phyloP scores from a whole-genome alignment of 2,797 vertebrate genomes.

The Spea hammondii region DNA sequence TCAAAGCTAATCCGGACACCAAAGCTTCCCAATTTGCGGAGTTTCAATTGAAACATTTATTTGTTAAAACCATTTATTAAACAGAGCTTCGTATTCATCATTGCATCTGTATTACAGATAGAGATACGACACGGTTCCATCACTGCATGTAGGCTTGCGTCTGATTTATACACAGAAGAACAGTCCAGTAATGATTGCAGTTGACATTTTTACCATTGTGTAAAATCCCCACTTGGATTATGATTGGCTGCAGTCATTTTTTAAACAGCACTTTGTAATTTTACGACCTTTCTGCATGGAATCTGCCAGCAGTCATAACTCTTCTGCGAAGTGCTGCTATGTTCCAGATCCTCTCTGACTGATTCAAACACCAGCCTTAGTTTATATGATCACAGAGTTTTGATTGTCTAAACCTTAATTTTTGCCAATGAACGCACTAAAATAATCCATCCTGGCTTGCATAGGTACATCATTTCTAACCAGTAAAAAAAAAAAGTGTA shows the following conservation, averaged over 20 bases:
- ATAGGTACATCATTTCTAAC: background rate
- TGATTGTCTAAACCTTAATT: conserved; percentile 18
- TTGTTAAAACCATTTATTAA: too few relatives aligned
- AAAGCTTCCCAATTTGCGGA: too few relatives aligned
- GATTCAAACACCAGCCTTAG: background rate
- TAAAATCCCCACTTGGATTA: background rate
- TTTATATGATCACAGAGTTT: background rate
- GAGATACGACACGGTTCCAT: background rate
- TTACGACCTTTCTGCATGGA: conserved; percentile 10
- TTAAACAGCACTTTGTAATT: conserved; percentile 19
- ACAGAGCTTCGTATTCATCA: too few relatives aligned
- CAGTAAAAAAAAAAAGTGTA: too few relatives aligned
- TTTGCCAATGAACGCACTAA: background rate
- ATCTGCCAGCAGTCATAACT: conserved; percentile 14
- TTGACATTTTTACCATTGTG: background rate
- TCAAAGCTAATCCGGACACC: too few relatives aligned
- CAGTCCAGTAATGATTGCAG: background rate
- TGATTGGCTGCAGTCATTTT: conserved; percentile 12
- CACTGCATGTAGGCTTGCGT: background rate
- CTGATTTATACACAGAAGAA: background rate
- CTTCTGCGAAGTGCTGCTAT: background rate
- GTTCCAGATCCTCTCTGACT: background rate
- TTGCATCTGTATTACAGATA: too few relatives aligned
- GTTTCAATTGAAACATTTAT: too few relatives aligned
- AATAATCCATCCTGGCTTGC: conserved; percentile 6